phyloP scores from a whole-genome alignment of 2,797 vertebrate species.

The Glossophaga mutica region DNA sequence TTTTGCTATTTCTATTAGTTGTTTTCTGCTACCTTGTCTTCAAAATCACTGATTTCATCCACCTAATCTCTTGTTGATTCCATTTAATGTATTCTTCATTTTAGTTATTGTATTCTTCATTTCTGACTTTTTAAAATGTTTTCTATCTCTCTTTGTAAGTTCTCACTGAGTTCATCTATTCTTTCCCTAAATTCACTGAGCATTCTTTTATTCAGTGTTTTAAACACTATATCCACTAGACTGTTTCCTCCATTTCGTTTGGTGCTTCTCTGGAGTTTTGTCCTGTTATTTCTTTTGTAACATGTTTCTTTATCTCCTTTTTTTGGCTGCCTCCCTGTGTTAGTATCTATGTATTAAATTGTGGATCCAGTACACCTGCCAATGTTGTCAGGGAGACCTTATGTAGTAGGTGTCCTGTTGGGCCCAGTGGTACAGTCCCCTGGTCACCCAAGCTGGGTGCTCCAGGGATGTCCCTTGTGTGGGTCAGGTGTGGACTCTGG shows the following conservation, averaged over 20 bases:
- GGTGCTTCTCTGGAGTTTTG: neutral
- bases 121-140: neutral
- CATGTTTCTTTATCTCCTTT: neutral
- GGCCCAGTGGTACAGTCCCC: no score
- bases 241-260: neutral
- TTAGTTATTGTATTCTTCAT: neutral
- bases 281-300: neutral
- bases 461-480: neutral
- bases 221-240: neutral
- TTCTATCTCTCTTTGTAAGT: neutral
- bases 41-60: neutral
- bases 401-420: neutral
- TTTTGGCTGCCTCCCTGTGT: neutral
- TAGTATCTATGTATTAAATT: neutral
- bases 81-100: neutral
- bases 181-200: neutral
- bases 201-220: neutral
- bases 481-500: neutral
- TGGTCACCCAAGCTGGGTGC: neutral
- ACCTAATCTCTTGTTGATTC: neutral
- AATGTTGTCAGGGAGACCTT: neutral
- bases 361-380: neutral
- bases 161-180: neutral
- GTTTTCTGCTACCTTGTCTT: neutral
- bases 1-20: neutral